These are phyloP conservation scores for Cichlasoma orientale DNA, from an alignment of 2,797 vertebrate genomes.

Conservation along the genomic window DNA sequence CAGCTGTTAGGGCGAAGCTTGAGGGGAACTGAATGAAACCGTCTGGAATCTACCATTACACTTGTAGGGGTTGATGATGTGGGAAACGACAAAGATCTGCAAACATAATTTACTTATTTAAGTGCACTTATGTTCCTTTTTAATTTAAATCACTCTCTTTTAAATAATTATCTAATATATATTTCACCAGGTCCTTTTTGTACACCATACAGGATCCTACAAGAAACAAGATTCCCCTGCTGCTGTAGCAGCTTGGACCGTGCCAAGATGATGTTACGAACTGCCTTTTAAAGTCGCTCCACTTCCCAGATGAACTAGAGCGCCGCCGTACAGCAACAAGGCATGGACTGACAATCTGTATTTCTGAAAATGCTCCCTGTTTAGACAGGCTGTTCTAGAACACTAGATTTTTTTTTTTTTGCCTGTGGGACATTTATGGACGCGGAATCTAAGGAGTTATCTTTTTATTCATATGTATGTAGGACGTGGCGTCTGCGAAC, in stretches of 20 bases:
- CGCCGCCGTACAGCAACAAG: background rate
- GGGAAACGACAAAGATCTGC: accelerated
- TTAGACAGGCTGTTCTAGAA: slow-evolving; percentile 35
- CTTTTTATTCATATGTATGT: slow-evolving; percentile 25
- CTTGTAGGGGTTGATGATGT: background rate
- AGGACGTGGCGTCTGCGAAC: slow-evolving; percentile 52
- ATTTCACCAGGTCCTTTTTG: background rate
- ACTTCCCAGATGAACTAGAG: slow-evolving; percentile 72
- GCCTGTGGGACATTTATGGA: slow-evolving; percentile 42
- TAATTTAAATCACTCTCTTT: background rate
- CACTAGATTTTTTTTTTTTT: background rate
- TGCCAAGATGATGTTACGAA: slow-evolving; percentile 67
- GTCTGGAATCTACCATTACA: slow-evolving; percentile 66
- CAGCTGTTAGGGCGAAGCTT: slow-evolving; percentile 64
- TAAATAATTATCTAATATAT: accelerated
- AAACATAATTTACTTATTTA: accelerated
- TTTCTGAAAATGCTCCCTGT: background rate
- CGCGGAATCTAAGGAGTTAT: slow-evolving; percentile 26
- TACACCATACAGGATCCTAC: accelerated
- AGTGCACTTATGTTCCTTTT: accelerated
- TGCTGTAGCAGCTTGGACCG: slow-evolving; percentile 28
- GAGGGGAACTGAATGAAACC: slow-evolving; percentile 73
- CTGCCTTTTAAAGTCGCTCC: slow-evolving; percentile 77
- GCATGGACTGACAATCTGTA: slow-evolving; percentile 16
- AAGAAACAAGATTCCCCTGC: background rate